Base-by-base conservation (phyloP, 2,113 vertebrate genomes). In the Chaetorhynchus papuensis region DNA sequence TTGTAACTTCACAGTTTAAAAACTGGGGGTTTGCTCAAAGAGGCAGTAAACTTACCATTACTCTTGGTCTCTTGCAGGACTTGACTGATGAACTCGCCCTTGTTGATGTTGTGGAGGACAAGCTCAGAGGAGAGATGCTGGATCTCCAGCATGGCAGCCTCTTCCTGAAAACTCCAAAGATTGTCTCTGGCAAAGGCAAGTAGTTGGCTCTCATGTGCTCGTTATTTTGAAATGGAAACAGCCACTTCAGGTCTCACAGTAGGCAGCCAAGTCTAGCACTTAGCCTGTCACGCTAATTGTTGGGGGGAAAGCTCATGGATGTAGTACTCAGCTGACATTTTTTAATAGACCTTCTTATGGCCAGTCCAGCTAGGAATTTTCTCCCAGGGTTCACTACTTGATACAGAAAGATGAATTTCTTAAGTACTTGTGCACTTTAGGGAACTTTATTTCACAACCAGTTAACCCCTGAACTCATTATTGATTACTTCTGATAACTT, bases 31-130 rank as follows among this genome's bases (percentile, higher is more conserved):
- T 68, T 50, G 35, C 17, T 75, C 20, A 63, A 41, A 69, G 64
- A 64, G 50, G 47, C 21, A 90, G 39, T n/a, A 61, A 52, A 86
- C 13, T 74, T 56, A 47, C 4, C 41, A 24, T 33, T 94, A 49
- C 76, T 71, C 65, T 54, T 91, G 74, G 17, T 91, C 15, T 96
- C n/a, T 79, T 97, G 54, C 81, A 99, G 99, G 99, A 99, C 56
- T 97, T 99, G 94, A 98, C 99, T 22, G 99, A 99, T 96, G 99
- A 99, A 96, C 98, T 99, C 54, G 99, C 99, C 30, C 98, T 99
- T 92, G 99, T 99, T 95, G 99, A 99, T 78, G 99, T 99, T 89
- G 99, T 99, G 74, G 99, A 99, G 95, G 99, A 99, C 96, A 99
- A 99, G 94, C 93, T 99, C 96, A 99, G 99, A 97, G 99, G 99